phyloP scores from a whole-genome alignment of 2,888 invertebrate genomes.

The Thecophora atra region DNA sequence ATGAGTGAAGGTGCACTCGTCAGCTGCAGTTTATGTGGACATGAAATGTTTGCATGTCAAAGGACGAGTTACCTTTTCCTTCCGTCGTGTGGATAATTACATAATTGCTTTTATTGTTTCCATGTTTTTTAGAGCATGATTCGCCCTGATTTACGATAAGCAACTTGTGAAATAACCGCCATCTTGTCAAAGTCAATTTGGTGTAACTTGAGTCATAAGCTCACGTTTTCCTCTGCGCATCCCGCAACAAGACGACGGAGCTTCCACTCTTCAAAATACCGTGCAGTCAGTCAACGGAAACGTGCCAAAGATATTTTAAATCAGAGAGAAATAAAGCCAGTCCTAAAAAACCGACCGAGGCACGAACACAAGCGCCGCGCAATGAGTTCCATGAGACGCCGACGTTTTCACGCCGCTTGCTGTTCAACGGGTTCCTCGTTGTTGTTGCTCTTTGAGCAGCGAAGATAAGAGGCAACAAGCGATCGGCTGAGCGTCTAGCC shows the following conservation, averaged over 20 bases:
- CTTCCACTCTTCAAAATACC: conserved; percentile 8
- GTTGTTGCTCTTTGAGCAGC: conserved; percentile 26
- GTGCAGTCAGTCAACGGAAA: conserved; percentile 18
- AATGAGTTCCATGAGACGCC: conserved; percentile 5
- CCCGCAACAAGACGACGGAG: not conserved
- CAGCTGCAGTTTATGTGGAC: too few relatives aligned
- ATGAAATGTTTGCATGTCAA: too few relatives aligned
- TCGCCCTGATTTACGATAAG: not conserved
- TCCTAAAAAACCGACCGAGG: conserved; percentile 8
- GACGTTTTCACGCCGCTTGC: conserved; percentile 11
- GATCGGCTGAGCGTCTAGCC: conserved; percentile 6
- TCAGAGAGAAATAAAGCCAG: conserved; percentile 12
- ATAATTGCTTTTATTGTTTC: too few relatives aligned
- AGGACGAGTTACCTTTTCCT: too few relatives aligned
- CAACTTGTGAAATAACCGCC: not conserved
- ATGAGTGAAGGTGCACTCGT: not conserved
- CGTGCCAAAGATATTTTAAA: conserved; percentile 37
- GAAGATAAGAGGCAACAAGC: conserved; percentile 42
- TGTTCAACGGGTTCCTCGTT: conserved; percentile 34
- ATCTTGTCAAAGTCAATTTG: not conserved
- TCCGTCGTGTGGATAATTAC: too few relatives aligned
- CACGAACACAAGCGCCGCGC: conserved; percentile 1
- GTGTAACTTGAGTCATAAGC: conserved; percentile 16
- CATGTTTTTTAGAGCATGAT: too few relatives aligned
- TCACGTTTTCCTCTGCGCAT: conserved; percentile 15